phyloP scores from a whole-genome alignment of 2,888 invertebrate species.

The Megaustenia siamemsis region DNA sequence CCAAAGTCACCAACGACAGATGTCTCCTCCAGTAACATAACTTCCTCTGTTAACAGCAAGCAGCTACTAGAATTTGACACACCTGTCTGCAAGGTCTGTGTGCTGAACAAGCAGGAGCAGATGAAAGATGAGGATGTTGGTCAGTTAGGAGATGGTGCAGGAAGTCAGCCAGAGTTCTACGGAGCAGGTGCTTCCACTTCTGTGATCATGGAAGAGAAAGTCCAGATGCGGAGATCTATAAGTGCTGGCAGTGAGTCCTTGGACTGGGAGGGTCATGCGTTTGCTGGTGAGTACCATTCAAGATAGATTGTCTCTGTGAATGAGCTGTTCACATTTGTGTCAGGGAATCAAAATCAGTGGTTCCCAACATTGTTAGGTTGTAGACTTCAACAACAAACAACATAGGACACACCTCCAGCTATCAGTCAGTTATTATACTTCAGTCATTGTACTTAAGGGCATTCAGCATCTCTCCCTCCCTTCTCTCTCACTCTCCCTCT shows the following conservation, averaged over 20 bases:
- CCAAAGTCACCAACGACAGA: background rate
- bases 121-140: background rate
- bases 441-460: no score
- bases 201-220: constrained; percentile 45
- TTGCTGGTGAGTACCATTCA: constrained; percentile 54
- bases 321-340: background rate
- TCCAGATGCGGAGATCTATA: constrained; percentile 54
- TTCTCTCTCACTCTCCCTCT: no score
- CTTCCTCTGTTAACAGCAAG: no score
- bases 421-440: no score
- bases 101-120: background rate
- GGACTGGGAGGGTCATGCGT: constrained; percentile 55
- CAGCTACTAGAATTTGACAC: background rate
- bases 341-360: background rate
- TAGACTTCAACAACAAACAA: no score
- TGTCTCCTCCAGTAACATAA: background rate
- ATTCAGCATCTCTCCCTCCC: no score
- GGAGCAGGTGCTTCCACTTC: background rate
- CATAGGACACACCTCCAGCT: no score
- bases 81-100: background rate
- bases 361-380: background rate
- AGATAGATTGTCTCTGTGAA: background rate
- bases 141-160: background rate
- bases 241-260: constrained; percentile 49
- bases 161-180: background rate